phyloP scores from a whole-genome alignment of 2,888 invertebrate genomes.

The Agapetus fuscipes region DNA sequence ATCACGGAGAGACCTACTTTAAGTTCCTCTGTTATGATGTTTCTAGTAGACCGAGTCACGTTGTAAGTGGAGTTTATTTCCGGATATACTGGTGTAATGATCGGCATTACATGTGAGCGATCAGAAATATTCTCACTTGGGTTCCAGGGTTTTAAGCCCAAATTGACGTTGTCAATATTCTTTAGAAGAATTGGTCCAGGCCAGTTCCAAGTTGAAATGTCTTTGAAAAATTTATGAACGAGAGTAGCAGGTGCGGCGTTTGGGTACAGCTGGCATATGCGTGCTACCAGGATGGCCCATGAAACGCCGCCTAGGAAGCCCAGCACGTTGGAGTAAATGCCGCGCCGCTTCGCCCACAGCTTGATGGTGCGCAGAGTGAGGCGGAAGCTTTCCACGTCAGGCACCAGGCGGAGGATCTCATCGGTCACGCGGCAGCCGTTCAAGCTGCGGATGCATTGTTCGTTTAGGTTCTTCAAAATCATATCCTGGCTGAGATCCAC shows the following conservation, averaged over 20 bases:
- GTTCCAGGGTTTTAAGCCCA: conserved; percentile 95
- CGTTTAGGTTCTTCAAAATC: conserved; percentile 89
- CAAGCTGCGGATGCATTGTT: conserved; percentile 90
- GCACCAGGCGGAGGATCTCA: conserved; percentile 92
- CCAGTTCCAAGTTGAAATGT: conserved; percentile 99
- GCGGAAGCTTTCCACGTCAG: conserved; percentile 89
- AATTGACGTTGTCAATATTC: conserved; percentile 77
- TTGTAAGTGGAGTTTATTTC: conserved; percentile 55
- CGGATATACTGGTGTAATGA: conserved; percentile 98
- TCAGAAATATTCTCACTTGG: conserved; percentile 79
- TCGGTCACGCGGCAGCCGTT: conserved; percentile 99
- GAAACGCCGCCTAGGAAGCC: conserved; percentile 98
- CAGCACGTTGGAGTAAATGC: conserved; percentile 96
- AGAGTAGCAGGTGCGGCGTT: conserved; percentile 91
- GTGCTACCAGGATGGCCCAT: conserved; percentile 98
- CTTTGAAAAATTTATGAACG: conserved; percentile 96
- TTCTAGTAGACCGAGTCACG: neutral
- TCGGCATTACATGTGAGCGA: conserved; percentile 95
- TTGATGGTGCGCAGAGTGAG: conserved; percentile 91
- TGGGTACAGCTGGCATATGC: conserved; percentile 97
- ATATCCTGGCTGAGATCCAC: conserved; percentile 85
- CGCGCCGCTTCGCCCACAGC: conserved; percentile 95
- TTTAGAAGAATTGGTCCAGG: conserved; percentile 95
- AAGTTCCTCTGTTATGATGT: neutral
- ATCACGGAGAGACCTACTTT: conserved; percentile 51